These are phyloP conservation scores for Meteorus sp. DNA, from an alignment of 1,140 invertebrate genomes.

Conservation along the genomic window DNA sequence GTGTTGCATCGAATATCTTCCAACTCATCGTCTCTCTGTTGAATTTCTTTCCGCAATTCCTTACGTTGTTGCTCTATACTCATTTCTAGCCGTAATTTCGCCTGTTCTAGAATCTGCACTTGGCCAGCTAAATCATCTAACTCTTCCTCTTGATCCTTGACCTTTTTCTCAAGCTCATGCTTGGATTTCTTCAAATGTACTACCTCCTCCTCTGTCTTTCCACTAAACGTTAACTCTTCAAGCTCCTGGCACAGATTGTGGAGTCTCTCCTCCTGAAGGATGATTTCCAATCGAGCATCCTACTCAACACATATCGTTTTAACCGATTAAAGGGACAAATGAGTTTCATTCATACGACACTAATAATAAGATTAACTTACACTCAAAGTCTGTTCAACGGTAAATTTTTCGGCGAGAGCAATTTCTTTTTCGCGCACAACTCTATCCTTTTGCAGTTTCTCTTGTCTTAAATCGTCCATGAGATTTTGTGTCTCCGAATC, in stretches of 20 bases:
- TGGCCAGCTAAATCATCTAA: constrained; percentile 91
- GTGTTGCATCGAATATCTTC: constrained; percentile 86
- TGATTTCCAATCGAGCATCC: constrained; percentile 83
- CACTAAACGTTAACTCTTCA: constrained; percentile 79
- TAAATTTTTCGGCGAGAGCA: constrained; percentile 80
- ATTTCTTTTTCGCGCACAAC: constrained; percentile 82
- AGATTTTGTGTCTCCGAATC: constrained; percentile 84
- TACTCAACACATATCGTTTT: too few species aligned
- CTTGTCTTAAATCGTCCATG: constrained; percentile 81
- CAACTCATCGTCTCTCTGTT: constrained; percentile 88
- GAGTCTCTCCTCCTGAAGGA: constrained; percentile 84
- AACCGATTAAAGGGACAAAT: too few species aligned
- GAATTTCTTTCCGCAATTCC: constrained; percentile 82
- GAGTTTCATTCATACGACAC: constrained; percentile 12
- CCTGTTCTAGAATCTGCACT: constrained; percentile 81
- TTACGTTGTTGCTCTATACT: constrained; percentile 88
- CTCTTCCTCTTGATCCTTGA: constrained; percentile 93
- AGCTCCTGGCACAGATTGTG: constrained; percentile 77
- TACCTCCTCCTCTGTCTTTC: constrained; percentile 85
- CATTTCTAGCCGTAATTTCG: constrained; percentile 91
- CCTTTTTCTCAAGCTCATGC: constrained; percentile 83
- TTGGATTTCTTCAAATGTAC: constrained; percentile 79
- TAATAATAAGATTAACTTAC: constrained; percentile 61
- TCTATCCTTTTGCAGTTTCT: constrained; percentile 76
- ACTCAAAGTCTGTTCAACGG: constrained; percentile 81